Evolutionary conservation across 1,140 invertebrate species (phyloP).

Genomic region (Drosophila suzukii): DNA sequence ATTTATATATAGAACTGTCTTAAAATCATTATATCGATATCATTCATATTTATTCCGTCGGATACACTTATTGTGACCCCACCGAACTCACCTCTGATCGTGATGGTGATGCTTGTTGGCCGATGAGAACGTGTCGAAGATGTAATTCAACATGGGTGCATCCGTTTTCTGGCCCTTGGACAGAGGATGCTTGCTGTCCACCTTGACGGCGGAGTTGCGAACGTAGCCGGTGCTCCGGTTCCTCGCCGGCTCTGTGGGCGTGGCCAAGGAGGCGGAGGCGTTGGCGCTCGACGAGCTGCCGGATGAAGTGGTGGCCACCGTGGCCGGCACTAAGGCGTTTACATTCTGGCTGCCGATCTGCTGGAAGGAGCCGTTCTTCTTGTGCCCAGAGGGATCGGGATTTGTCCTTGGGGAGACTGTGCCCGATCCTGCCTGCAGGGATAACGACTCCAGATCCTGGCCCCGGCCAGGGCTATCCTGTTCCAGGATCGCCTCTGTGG

Average conservation of each 20-base stretch:
- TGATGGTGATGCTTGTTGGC: conserved; percentile 88
- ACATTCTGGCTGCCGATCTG: conserved; percentile 74
- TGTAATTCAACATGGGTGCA: conserved; percentile 90
- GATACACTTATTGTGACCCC: neutral
- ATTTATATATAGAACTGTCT: too few species aligned
- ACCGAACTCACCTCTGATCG: conserved; percentile 85
- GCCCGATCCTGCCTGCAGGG: conserved; percentile 57
- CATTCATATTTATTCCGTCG: too few species aligned
- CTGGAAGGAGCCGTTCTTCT: conserved; percentile 55
- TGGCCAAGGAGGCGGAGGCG: conserved; percentile 3
- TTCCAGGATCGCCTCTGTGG: conserved; percentile 25
- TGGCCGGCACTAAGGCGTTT: conserved; percentile 59
- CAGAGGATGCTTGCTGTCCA: conserved; percentile 70
- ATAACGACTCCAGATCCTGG: conserved; percentile 70
- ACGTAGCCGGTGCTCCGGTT: conserved; percentile 29
- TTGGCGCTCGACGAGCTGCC: conserved; percentile 24
- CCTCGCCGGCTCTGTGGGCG: conserved; percentile 29
- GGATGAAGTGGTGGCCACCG: conserved; percentile 24
- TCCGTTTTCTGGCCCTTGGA: conserved; percentile 86
- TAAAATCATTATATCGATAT: too few species aligned
- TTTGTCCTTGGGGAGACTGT: conserved; percentile 22
- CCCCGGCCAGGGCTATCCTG: conserved; percentile 32
- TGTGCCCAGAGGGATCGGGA: conserved; percentile 41
- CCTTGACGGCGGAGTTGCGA: conserved; percentile 66
- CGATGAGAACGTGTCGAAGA: conserved; percentile 89